A percentile compares a stretch with the other conserved stretches of the same genome.
Conservation (phyloP, 2,113 vertebrate genomes). For the Bambusicola thoracicus region DNA sequence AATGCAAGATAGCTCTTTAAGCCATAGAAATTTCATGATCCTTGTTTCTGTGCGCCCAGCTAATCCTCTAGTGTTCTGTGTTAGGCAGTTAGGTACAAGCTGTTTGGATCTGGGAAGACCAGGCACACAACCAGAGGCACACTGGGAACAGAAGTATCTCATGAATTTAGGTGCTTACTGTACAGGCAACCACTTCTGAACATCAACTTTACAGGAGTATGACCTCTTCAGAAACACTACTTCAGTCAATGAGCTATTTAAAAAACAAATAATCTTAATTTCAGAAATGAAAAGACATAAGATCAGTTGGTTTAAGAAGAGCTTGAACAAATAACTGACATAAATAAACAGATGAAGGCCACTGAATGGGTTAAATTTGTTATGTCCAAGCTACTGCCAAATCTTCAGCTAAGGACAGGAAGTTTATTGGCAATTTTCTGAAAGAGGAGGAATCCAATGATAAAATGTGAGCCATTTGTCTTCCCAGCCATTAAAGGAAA, state of each 20-base stretch:
- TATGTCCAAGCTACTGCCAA: conserved; percentile 10
- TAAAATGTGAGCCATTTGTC: conserved; percentile 68
- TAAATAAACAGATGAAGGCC: not conserved
- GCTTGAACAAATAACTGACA: not conserved
- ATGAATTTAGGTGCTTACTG: not conserved
- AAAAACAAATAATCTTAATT: not conserved
- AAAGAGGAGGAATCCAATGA: conserved; percentile 58
- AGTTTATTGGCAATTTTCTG: conserved; percentile 70
- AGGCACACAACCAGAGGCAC: not conserved
- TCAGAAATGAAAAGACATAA: not conserved
- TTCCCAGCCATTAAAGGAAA: conserved; percentile 57
- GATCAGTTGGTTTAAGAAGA: not conserved
- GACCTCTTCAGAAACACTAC: not conserved
- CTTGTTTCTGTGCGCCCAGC: not conserved
- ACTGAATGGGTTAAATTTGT: conserved; percentile 52
- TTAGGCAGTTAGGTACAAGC: not conserved
- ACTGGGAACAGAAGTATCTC: not conserved
- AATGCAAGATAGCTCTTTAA: not conserved
- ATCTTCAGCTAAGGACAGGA: conserved; percentile 49
- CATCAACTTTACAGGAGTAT: not conserved
- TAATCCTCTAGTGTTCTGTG: not conserved
- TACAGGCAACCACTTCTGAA: not conserved
- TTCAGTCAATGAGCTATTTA: not conserved
- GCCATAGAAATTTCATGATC: not conserved
- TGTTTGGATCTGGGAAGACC: not conserved